phyloP scores from a whole-genome alignment of 2,888 invertebrate genomes.

The Mesorhabditis sp. region DNA sequence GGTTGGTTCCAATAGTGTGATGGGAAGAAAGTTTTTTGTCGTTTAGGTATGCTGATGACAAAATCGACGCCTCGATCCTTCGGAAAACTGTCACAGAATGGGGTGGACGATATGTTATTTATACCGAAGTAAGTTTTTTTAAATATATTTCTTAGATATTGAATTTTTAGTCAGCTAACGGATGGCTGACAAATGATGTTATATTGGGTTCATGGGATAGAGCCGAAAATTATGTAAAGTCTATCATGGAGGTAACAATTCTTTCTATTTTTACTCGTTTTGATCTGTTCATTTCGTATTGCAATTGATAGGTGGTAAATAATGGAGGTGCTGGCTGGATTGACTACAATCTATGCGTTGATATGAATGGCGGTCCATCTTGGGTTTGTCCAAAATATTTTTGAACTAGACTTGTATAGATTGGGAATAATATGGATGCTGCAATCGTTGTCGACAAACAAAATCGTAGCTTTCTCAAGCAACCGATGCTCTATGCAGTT shows the following conservation, averaged over 20 bases:
- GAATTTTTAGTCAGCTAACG: not conserved
- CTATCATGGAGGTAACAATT: not conserved
- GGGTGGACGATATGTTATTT: not conserved
- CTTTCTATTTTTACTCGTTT: not conserved
- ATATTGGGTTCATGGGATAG: not conserved
- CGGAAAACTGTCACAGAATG: not conserved
- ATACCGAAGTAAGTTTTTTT: not conserved
- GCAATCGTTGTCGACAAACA: slow-evolving; percentile 5
- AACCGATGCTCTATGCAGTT: not conserved
- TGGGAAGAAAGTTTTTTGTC: too few relatives aligned
- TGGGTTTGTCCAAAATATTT: not conserved
- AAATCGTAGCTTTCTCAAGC: not conserved
- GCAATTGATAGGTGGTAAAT: not conserved
- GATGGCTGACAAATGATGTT: slow-evolving; percentile 2
- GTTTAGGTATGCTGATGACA: not conserved
- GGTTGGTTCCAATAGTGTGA: not conserved
- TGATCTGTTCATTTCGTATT: not conserved
- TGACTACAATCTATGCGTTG: slow-evolving; percentile 6
- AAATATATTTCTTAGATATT: not conserved
- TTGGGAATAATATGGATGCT: not conserved
- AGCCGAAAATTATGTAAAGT: not conserved
- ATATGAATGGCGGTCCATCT: not conserved
- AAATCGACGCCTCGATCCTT: not conserved
- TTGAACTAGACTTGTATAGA: not conserved
- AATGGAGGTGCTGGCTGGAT: not conserved